Percentiles rank a stretch among this genome's conserved stretches.
These are phyloP conservation scores for Tiphia femorata DNA, from an alignment of 2,888 invertebrate species.

Conservation along the genomic window DNA sequence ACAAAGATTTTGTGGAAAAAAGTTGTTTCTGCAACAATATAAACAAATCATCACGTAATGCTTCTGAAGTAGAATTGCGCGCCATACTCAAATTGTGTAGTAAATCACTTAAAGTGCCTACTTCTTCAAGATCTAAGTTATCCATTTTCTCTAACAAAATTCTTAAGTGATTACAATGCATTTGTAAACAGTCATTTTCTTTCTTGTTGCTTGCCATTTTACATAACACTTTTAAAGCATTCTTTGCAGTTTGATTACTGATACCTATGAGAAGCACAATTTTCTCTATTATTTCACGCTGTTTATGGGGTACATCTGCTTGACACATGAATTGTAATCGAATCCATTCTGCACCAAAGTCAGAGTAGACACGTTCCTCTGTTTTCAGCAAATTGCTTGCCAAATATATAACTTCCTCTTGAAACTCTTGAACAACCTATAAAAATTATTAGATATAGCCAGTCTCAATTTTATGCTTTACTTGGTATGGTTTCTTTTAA, in stretches of 20 bases:
- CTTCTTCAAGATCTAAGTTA: constrained; percentile 79
- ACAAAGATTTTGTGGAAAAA: constrained; percentile 74
- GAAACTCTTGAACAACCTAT: constrained; percentile 56
- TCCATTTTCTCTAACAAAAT: constrained; percentile 82
- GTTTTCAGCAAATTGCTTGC: constrained; percentile 57
- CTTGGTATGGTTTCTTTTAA: neutral
- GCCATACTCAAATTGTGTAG: constrained; percentile 77
- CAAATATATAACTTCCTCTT: constrained; percentile 50
- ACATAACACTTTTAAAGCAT: constrained; percentile 54
- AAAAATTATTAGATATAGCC: constrained; percentile 15
- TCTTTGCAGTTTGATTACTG: constrained; percentile 58
- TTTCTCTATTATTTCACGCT: constrained; percentile 59
- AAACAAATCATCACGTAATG: constrained; percentile 83
- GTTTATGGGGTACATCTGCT: constrained; percentile 50
- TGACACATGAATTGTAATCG: constrained; percentile 57
- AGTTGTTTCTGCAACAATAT: constrained; percentile 90
- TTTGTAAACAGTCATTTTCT: constrained; percentile 67
- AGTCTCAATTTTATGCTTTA: neutral
- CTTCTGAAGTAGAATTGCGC: constrained; percentile 67
- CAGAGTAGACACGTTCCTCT: constrained; percentile 52
- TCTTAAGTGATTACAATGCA: constrained; percentile 75
- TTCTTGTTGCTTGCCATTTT: constrained; percentile 53
- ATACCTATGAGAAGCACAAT: constrained; percentile 59
- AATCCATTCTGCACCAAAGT: constrained; percentile 63
- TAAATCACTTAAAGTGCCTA: constrained; percentile 83